A percentile compares a stretch with the other conserved stretches of the same genome.
Evolutionary conservation across 2,113 vertebrate species (phyloP).

Genomic region (Glaucomys volans): DNA sequence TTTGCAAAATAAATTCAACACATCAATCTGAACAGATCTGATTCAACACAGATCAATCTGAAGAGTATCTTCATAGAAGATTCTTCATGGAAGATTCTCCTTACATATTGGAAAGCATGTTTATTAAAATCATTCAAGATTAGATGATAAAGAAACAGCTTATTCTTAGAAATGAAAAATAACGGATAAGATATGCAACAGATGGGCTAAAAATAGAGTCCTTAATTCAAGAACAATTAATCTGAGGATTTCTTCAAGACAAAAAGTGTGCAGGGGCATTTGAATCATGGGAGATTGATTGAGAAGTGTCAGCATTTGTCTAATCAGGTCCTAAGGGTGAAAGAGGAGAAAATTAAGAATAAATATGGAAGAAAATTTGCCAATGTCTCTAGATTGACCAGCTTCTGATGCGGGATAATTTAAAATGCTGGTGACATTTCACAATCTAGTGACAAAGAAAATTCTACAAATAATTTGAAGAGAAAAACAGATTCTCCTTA

Average conservation of each 20-base stretch:
- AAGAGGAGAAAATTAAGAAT: not conserved
- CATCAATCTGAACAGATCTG: too few relatives aligned
- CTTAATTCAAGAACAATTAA: not conserved
- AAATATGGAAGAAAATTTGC: not conserved
- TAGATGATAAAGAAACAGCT: not conserved
- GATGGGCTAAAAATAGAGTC: not conserved
- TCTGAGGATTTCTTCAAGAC: not conserved
- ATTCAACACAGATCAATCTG: accelerated
- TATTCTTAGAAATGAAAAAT: conserved; percentile 28
- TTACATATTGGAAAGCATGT: not conserved
- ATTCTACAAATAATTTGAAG: not conserved
- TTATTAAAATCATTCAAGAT: not conserved
- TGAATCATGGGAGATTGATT: not conserved
- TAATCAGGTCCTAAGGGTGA: not conserved
- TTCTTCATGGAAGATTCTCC: too few relatives aligned
- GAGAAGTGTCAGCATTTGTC: not conserved
- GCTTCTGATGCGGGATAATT: not conserved
- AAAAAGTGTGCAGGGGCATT: not conserved
- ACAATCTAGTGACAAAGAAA: not conserved
- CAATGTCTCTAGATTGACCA: not conserved
- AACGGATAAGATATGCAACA: not conserved
- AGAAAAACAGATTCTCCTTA: not conserved
- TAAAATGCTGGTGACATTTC: not conserved
- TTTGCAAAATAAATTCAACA: not conserved
- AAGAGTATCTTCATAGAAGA: not conserved